A percentile compares a stretch with the other conserved stretches of the same genome.
These are phyloP conservation scores for Heloderma charlesbogerti DNA, from an alignment of 2,113 vertebrate species.

Conservation along the genomic window DNA sequence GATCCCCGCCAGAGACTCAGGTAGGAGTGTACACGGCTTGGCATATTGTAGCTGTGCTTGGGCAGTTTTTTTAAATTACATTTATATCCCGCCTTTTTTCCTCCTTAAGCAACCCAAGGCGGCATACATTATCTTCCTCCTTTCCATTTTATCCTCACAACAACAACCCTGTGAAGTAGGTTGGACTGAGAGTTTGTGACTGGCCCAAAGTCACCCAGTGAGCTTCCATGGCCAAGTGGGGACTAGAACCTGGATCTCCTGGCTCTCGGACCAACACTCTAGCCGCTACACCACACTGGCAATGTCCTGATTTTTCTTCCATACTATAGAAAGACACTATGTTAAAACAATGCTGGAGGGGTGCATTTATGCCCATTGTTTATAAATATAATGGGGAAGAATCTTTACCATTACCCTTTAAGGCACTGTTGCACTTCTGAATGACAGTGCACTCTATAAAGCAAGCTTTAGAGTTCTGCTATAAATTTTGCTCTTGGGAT, in stretches of 20 bases:
- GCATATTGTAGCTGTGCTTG: not conserved
- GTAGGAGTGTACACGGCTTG: constrained; percentile 67
- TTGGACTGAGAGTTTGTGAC: no score
- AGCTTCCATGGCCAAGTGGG: no score
- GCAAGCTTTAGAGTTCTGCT: not conserved
- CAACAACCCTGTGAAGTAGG: no score
- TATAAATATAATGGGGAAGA: not conserved
- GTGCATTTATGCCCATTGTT: not conserved
- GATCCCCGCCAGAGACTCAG: constrained; percentile 88
- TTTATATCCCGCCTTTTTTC: no score
- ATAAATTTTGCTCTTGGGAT: not conserved
- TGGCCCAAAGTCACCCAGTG: no score
- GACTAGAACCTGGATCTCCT: no score
- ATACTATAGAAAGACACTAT: not conserved
- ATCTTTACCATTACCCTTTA: not conserved
- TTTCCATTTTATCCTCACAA: no score
- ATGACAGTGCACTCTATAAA: not conserved
- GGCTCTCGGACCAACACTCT: no score
- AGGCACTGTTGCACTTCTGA: not conserved
- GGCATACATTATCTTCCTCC: no score
- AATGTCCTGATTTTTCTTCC: not conserved
- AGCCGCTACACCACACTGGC: no score
- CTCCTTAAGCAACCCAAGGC: no score
- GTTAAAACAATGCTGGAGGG: not conserved
- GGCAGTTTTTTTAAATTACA: no score